Evolutionary conservation across 2,797 vertebrate species (phyloP).

Genomic region (Spea hammondii): DNA sequence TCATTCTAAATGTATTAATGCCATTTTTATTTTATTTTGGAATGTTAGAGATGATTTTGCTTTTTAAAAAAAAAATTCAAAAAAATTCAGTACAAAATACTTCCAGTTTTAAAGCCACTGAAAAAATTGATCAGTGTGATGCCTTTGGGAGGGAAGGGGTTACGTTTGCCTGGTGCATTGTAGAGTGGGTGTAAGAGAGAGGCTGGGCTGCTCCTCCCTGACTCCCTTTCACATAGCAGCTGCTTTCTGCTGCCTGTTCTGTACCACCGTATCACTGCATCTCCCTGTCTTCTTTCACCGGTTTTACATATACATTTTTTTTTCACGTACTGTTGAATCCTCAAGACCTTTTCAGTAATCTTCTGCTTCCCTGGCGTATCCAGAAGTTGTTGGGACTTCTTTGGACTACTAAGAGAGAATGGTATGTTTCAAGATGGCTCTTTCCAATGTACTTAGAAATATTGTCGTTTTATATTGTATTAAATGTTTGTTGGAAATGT

Average conservation of each 20-base stretch:
- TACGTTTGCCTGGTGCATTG: conserved; percentile 52
- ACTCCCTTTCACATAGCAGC: conserved; percentile 49
- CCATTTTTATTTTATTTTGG: too few species aligned
- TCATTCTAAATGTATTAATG: too few species aligned
- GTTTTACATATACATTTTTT: conserved; percentile 11
- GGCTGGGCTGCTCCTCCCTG: conserved; percentile 55
- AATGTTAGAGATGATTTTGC: too few species aligned
- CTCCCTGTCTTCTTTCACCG: conserved; percentile 39
- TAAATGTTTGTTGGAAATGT: background rate
- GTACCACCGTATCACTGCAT: conserved; percentile 28
- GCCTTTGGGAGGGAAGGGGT: conserved; percentile 40
- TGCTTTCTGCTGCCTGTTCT: conserved; percentile 46
- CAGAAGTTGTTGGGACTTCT: conserved; percentile 35
- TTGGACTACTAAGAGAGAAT: conserved; percentile 38
- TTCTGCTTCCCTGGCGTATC: conserved; percentile 28
- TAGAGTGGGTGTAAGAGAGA: conserved; percentile 48
- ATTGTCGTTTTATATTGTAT: conserved; percentile 14
- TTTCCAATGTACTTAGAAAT: conserved; percentile 18
- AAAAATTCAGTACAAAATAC: background rate
- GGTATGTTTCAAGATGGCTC: conserved; percentile 53
- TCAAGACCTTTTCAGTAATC: conserved; percentile 30
- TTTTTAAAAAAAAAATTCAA: too few species aligned
- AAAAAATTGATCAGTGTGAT: background rate
- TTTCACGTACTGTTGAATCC: conserved; percentile 12
- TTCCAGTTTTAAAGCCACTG: background rate